phyloP scores from a whole-genome alignment of 2,888 invertebrate species.

The Gastracanthus pulcherrimus region DNA sequence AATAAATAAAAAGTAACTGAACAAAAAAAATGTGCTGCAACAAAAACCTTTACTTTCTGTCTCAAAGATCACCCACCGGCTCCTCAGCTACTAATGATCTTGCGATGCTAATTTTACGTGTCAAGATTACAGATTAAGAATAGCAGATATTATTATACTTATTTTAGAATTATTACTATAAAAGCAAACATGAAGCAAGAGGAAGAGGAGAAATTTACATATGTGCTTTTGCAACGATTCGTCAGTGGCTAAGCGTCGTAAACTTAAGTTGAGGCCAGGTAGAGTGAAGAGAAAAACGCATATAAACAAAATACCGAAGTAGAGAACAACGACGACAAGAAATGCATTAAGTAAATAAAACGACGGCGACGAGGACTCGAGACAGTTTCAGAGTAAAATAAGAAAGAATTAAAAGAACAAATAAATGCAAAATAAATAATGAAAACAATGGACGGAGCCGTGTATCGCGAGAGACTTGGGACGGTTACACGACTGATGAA shows the following conservation, averaged over 20 bases:
- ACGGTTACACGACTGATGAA: constrained; percentile 36
- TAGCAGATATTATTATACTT: constrained; percentile 51
- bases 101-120: constrained; percentile 41
- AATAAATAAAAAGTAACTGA: constrained; percentile 46
- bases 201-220: constrained; percentile 69
- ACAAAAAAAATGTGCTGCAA: constrained; percentile 28
- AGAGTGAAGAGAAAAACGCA: no score
- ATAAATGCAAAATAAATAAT: constrained; percentile 17
- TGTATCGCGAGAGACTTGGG: constrained; percentile 38
- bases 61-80: constrained; percentile 60
- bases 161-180: constrained; percentile 64
- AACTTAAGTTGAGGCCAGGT: constrained; percentile 25
- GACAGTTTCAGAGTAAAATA: constrained; percentile 44
- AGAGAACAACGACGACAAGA: constrained; percentile 39
- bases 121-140: constrained; percentile 42
- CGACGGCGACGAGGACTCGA: constrained; percentile 38
- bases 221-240: constrained; percentile 67
- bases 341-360: constrained; percentile 13
- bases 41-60: constrained; percentile 53
- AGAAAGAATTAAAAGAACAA: constrained; percentile 63
- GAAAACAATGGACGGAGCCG: constrained; percentile 57
- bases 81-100: constrained; percentile 49
- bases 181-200: constrained; percentile 66
- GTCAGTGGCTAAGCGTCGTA: constrained; percentile 41
- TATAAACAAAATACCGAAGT: constrained; percentile 10